Base-by-base conservation (phyloP, 2,888 invertebrate genomes). In the Spialia ferax region DNA sequence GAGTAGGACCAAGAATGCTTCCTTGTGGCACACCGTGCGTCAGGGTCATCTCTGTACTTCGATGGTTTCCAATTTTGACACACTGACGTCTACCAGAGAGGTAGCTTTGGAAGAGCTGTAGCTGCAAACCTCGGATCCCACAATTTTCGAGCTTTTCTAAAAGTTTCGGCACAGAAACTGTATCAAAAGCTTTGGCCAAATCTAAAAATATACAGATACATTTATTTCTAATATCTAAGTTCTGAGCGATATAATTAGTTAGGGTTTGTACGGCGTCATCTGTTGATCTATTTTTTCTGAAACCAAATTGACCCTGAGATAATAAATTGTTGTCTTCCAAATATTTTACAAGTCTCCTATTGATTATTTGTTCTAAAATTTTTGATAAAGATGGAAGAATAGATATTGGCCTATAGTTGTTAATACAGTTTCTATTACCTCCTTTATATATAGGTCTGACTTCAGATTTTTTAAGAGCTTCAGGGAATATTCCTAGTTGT, bases 151-250 rank as follows among this genome's bases (percentile, higher is more conserved):
- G 3, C 5, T 45, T 45, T 0, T 18, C 18, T 0, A 45, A 8
- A 8, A 45, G 15, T 1, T 15, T 11, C n/a, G 45, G 45, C 15
- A 45, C 7, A 45, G 45, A 45, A 15, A 45, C 45, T 15, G 45
- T 45, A 45, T 45, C 45, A 45, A 45, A 45, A n/a, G 50, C 50
- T 22, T 50, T 50, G 8, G 50, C 50, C 10, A 50, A 22, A 50
- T 50, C 50, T 20, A 50, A 22, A 50, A 50, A 50, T 22, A 50
- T 22, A 8, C 50, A 45, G 6, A n/a, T 15, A 8, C 45, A 45
- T n/a, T 45, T 45, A 8, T 15, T 15, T 7, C 45, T 18, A n/a
- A 7, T 6, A 5, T 18, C 18, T 5, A 18, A 45, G 6, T 45
- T 45, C 0, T 5, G 15, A 18, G 18, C 1, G 4, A 45, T 18